phyloP scores from a whole-genome alignment of 2,797 vertebrate species.

The Anisognathus igniventris region DNA sequence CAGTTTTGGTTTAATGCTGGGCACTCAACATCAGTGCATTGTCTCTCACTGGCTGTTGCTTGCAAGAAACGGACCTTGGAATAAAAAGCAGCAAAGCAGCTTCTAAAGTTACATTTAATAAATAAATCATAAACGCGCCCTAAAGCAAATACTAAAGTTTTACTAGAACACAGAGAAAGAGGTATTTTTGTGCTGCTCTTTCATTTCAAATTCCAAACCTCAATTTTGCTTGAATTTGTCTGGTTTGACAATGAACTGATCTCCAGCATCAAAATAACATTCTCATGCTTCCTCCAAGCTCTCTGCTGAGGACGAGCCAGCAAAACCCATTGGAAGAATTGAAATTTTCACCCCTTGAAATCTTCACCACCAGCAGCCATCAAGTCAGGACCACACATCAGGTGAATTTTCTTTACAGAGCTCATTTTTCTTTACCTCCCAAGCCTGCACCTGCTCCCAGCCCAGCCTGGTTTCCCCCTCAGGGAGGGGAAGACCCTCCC shows the following conservation, averaged over 20 bases:
- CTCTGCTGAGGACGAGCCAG: accelerated
- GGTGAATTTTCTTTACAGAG: not conserved
- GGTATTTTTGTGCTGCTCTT: accelerated
- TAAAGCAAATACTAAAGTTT: not conserved
- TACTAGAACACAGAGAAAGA: not conserved
- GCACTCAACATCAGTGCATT: accelerated
- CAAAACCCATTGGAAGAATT: accelerated
- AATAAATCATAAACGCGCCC: accelerated
- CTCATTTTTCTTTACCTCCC: not conserved
- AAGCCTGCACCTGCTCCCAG: not conserved
- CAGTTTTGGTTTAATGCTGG: accelerated
- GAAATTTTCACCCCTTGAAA: not conserved
- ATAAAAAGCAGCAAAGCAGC: not conserved
- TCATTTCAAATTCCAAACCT: not conserved
- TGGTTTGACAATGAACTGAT: not conserved
- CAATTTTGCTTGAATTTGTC: not conserved
- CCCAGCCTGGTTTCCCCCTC: accelerated
- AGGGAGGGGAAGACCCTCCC: not conserved
- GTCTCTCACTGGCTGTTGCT: not conserved
- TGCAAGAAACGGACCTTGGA: accelerated
- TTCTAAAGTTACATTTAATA: not conserved
- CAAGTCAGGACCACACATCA: accelerated
- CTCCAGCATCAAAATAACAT: not conserved
- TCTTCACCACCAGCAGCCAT: accelerated
- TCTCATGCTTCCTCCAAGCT: not conserved